These are phyloP conservation scores for Myxocyprinus asiaticus DNA, from an alignment of 2,113 vertebrate species.

Conservation along the genomic window DNA sequence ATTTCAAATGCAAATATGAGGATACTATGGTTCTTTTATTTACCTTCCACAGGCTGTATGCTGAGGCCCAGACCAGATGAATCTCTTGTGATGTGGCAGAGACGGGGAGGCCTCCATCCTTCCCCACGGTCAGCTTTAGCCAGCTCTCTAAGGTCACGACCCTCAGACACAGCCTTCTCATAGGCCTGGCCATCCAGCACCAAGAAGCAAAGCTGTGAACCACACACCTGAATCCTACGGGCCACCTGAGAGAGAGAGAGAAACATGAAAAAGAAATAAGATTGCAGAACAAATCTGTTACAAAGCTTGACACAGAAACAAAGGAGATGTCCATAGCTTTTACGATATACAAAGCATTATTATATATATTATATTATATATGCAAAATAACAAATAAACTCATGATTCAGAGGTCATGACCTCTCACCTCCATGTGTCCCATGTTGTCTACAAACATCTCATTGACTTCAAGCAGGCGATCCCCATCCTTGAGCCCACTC, in stretches of 20 bases:
- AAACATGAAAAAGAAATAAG: not conserved
- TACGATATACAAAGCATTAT: not conserved
- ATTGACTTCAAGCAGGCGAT: conserved; percentile 88
- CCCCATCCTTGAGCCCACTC: conserved; percentile 82
- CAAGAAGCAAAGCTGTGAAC: conserved; percentile 79
- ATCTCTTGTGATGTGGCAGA: conserved; percentile 78
- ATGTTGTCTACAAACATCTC: conserved; percentile 72
- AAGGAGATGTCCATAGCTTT: not conserved
- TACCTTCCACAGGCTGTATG: conserved; percentile 64
- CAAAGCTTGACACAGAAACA: not conserved
- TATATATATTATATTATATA: not conserved
- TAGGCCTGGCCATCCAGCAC: conserved; percentile 73
- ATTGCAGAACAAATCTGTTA: not conserved
- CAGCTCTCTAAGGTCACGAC: conserved; percentile 59
- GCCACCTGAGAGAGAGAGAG: conserved; percentile 73
- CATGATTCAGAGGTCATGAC: not conserved
- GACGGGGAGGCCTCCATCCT: conserved; percentile 69
- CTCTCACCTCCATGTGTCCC: conserved; percentile 75
- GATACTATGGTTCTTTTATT: not conserved
- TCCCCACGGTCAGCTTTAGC: conserved; percentile 60
- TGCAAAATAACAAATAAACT: not conserved
- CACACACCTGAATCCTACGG: conserved; percentile 79
- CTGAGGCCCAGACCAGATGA: conserved; percentile 79
- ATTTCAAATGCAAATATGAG: not conserved
- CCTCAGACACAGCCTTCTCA: conserved; percentile 62